These are phyloP conservation scores for Entomobrya multifasciata DNA, from an alignment of 2,888 invertebrate species.

Conservation along the genomic window DNA sequence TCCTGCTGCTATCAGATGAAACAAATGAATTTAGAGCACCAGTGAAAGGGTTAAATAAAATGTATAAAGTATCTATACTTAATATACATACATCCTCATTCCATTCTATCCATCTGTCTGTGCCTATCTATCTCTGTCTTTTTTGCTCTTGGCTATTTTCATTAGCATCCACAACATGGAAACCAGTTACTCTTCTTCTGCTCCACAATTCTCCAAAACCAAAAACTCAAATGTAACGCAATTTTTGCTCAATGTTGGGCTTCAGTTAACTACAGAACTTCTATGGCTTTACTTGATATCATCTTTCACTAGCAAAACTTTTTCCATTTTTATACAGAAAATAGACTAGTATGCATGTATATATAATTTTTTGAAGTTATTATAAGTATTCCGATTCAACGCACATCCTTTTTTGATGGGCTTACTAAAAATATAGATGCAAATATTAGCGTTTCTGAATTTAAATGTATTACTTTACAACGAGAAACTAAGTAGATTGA, in stretches of 20 bases:
- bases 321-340: neutral
- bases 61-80: too few relatives aligned
- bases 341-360: too few relatives aligned
- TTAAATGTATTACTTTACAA: too few relatives aligned
- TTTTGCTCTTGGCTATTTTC: slow-evolving; percentile 38
- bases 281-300: neutral
- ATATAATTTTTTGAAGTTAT: too few relatives aligned
- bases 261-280: neutral
- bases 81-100: slow-evolving; percentile 54
- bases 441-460: too few relatives aligned
- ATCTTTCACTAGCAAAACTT: slow-evolving; percentile 10
- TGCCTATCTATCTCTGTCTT: neutral
- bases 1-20: slow-evolving; percentile 50
- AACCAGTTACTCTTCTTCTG: slow-evolving; percentile 9
- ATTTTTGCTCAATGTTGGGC: neutral
- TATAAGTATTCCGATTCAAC: too few relatives aligned
- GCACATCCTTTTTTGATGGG: too few relatives aligned
- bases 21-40: slow-evolving; percentile 64
- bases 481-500: too few relatives aligned
- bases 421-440: too few relatives aligned
- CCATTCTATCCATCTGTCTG: slow-evolving; percentile 5
- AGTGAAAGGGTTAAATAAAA: slow-evolving; percentile 15
- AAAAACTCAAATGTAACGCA: too few relatives aligned
- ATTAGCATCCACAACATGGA: slow-evolving; percentile 52
- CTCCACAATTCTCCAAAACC: too few relatives aligned